Conservation (phyloP, 2,888 invertebrate species). For the Yponomeuta sedellus region DNA sequence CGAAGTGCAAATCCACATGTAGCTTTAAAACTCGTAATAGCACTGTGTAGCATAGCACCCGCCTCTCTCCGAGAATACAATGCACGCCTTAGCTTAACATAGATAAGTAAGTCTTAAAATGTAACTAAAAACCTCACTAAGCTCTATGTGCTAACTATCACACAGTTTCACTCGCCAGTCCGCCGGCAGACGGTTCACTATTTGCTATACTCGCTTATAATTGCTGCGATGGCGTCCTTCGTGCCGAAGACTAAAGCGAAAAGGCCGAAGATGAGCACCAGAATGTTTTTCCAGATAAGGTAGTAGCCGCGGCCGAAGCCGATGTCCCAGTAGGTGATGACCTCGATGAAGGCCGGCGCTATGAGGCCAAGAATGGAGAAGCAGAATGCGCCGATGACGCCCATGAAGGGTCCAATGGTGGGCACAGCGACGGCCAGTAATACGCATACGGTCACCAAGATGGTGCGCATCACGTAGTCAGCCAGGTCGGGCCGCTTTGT, state of each 20-base stretch:
- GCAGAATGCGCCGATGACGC: conserved; percentile 94
- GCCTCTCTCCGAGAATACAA: not conserved
- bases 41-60: not conserved
- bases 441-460: conserved; percentile 82
- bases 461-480: conserved; percentile 85
- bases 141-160: conserved; percentile 12
- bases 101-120: conserved; percentile 5
- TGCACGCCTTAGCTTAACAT: not conserved
- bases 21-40: too few relatives aligned
- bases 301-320: conserved; percentile 85
- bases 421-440: conserved; percentile 90
- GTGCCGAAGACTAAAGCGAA: conserved; percentile 88
- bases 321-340: conserved; percentile 89
- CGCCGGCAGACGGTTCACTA: not conserved
- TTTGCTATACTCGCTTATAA: conserved; percentile 33
- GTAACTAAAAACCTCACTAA: conserved; percentile 7
- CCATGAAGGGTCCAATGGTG: conserved; percentile 91
- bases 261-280: conserved; percentile 85
- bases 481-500: conserved; percentile 80
- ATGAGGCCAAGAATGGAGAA: conserved; percentile 94
- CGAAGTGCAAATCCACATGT: too few relatives aligned
- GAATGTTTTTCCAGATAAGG: conserved; percentile 86
- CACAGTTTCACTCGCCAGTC: conserved; percentile 1
- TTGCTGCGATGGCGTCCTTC: conserved; percentile 50
- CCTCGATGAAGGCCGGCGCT: conserved; percentile 90